phyloP scores from a whole-genome alignment of 2,113 vertebrate genomes.

The Spermophilus dauricus region DNA sequence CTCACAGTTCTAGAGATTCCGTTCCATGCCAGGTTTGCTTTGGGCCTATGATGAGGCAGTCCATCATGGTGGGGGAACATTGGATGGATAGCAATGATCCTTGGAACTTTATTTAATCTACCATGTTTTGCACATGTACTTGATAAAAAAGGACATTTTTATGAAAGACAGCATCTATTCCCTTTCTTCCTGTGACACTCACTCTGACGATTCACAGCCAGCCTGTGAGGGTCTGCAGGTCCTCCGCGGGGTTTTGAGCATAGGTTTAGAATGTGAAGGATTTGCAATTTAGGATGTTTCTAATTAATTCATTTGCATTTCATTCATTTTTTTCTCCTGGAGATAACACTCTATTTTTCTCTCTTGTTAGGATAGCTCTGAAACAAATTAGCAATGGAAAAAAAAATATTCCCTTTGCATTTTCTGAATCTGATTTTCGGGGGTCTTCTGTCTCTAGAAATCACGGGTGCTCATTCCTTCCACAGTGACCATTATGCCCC shows the following conservation, averaged over 20 bases:
- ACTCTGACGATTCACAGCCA: not conserved
- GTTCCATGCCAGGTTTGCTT: no score
- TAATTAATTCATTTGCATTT: slow-evolving; percentile 55
- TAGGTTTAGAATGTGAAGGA: not conserved
- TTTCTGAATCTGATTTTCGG: slow-evolving; percentile 65
- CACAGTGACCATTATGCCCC: slow-evolving; percentile 46
- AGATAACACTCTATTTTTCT: slow-evolving; percentile 33
- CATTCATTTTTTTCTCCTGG: not conserved
- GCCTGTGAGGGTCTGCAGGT: not conserved
- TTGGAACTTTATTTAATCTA: not conserved
- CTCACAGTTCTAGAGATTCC: no score
- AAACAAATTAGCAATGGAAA: slow-evolving; percentile 64
- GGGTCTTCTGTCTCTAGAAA: slow-evolving; percentile 17
- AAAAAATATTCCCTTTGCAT: not conserved
- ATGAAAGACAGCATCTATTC: not conserved
- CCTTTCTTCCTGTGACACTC: no score
- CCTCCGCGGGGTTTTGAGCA: not conserved
- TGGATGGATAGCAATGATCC: not conserved
- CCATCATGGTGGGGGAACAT: no score
- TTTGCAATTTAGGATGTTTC: slow-evolving; percentile 17
- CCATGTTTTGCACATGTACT: not conserved
- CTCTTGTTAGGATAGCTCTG: slow-evolving; percentile 9
- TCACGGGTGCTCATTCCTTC: not conserved
- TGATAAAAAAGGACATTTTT: not conserved
- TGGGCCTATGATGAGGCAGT: no score